These are phyloP conservation scores for Coenobita brevimanus DNA, from an alignment of 1,140 invertebrate species.

Conservation along the genomic window DNA sequence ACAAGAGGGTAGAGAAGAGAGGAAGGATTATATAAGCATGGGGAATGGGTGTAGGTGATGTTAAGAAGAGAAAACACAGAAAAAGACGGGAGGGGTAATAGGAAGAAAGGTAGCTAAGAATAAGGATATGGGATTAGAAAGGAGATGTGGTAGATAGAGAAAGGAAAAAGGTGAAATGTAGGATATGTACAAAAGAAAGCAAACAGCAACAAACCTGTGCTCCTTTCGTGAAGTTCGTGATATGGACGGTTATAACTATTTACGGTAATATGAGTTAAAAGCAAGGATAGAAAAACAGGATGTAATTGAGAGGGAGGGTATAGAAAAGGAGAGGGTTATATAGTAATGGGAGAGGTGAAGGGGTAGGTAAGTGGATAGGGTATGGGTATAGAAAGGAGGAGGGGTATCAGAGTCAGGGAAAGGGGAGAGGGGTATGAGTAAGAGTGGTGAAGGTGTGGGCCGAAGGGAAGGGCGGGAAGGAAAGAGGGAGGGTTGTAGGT, in stretches of 20 bases:
- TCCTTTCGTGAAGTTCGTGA: too few species aligned
- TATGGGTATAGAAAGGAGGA: too few species aligned
- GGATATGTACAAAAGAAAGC: too few species aligned
- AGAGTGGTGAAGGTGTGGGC: neutral
- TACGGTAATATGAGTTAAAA: too few species aligned
- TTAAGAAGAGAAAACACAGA: too few species aligned
- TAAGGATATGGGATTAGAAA: neutral
- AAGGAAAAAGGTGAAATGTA: neutral
- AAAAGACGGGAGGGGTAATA: too few species aligned
- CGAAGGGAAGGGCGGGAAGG: neutral
- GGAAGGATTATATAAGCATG: neutral
- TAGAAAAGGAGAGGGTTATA: neutral
- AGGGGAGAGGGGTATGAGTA: neutral
- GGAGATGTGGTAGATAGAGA: neutral
- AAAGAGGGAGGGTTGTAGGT: neutral
- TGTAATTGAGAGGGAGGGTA: neutral
- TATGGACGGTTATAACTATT: too few species aligned
- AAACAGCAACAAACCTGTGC: too few species aligned
- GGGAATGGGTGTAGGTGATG: conserved; percentile 1
- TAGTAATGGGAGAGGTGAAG: neutral
- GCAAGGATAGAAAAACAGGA: too few species aligned
- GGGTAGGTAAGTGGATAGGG: too few species aligned
- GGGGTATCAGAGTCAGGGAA: neutral
- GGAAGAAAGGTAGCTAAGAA: neutral
- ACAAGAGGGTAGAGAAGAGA: neutral